Conservation (phyloP, 2,113 vertebrate species). For the Sorex fumeus region DNA sequence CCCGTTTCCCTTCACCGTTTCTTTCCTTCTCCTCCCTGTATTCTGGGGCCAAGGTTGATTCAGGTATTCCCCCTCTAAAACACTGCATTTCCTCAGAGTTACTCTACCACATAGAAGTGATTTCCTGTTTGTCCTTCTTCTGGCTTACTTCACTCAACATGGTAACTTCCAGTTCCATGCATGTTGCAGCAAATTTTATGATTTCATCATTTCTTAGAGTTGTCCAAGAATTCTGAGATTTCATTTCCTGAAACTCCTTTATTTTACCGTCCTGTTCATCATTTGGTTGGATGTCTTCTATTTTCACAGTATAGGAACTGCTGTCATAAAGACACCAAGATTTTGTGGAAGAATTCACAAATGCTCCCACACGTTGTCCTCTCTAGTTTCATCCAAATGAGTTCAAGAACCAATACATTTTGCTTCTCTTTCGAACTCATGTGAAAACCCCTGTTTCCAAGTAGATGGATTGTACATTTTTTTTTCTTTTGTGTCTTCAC, state of each 20-base stretch:
- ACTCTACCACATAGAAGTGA: no score
- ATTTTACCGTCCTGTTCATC: not conserved
- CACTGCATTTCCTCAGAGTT: no score
- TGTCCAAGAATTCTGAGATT: not conserved
- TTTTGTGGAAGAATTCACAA: not conserved
- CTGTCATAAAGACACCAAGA: not conserved
- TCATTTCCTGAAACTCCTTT: not conserved
- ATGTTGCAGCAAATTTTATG: no score
- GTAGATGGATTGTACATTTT: not conserved
- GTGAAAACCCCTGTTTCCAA: not conserved
- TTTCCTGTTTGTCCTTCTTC: no score
- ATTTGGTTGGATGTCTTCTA: not conserved
- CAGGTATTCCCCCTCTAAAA: no score
- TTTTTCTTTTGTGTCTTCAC: conserved; percentile 2
- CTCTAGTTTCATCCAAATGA: not conserved
- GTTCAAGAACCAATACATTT: not conserved
- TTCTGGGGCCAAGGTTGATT: no score
- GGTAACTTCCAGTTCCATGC: no score
- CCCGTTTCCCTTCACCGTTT: no score
- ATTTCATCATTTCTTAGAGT: no score
- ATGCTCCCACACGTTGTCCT: not conserved
- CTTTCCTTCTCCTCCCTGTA: no score
- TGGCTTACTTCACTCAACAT: no score
- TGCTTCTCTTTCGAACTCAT: not conserved
- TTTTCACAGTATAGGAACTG: not conserved